Evolutionary conservation across 2,113 vertebrate species (phyloP).

Genomic region (Larimichthys crocea): DNA sequence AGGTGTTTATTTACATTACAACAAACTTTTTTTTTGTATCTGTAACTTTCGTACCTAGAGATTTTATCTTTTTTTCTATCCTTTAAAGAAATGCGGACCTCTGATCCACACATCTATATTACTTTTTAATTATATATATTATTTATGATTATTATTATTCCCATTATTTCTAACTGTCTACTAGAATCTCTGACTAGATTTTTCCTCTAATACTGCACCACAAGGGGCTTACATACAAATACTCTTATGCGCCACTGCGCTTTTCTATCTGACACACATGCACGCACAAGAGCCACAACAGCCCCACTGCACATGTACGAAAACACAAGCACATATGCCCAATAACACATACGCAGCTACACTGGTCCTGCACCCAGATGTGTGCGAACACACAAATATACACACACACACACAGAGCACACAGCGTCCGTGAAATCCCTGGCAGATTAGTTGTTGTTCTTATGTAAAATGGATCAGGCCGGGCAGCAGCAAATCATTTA

Average conservation of each 20-base stretch:
- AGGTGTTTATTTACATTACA: background rate
- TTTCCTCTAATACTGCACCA: constrained; percentile 27
- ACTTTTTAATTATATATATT: background rate
- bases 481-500: constrained; percentile 61
- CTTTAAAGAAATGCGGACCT: background rate
- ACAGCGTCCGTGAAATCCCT: constrained; percentile 66
- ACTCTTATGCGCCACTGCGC: constrained; percentile 57
- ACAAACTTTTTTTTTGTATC: too few species aligned
- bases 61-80: background rate
- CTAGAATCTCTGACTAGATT: background rate
- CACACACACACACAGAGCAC: constrained; percentile 43
- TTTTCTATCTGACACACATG: constrained; percentile 58
- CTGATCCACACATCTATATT: background rate
- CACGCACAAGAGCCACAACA: constrained; percentile 18
- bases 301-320: constrained; percentile 10
- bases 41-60: background rate
- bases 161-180: background rate
- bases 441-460: constrained; percentile 79
- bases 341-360: constrained; percentile 48
- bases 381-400: constrained; percentile 28
- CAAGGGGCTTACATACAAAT: constrained; percentile 55
- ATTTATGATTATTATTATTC: background rate
- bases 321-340: constrained; percentile 62
- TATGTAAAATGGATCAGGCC: constrained; percentile 80
- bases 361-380: constrained; percentile 44